Conservation (phyloP, 2,113 vertebrate species). For the Todiramphus saurophagus region DNA sequence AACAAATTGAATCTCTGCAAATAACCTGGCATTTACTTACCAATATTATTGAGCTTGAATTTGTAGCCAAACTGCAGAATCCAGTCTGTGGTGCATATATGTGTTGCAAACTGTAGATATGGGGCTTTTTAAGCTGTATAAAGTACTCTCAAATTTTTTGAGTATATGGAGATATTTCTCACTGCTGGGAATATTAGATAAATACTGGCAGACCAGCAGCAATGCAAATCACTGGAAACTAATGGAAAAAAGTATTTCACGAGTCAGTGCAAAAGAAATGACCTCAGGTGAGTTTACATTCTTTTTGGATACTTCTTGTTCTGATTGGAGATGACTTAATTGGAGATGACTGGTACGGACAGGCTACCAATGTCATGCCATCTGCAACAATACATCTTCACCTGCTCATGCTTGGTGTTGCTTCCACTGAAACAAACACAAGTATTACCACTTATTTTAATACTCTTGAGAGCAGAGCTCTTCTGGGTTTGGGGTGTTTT, state of each 20-base stretch:
- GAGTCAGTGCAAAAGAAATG: background rate
- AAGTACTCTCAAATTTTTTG: background rate
- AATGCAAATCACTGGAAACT: background rate
- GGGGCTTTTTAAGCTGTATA: background rate
- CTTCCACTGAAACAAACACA: background rate
- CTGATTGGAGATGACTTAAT: background rate
- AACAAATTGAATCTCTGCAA: background rate
- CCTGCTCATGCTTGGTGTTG: background rate
- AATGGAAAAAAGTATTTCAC: background rate
- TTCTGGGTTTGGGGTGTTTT: background rate
- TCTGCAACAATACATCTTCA: background rate
- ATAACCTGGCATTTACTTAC: background rate
- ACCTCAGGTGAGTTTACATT: background rate
- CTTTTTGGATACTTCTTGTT: background rate
- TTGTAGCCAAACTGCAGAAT: background rate
- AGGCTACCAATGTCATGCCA: background rate
- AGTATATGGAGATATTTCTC: background rate
- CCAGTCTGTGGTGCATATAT: background rate
- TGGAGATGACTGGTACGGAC: background rate
- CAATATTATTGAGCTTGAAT: background rate
- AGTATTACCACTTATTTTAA: background rate
- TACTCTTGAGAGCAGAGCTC: background rate
- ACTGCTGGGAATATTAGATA: background rate
- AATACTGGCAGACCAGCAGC: background rate
- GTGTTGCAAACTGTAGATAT: background rate